Evolutionary conservation across 2,113 vertebrate species (phyloP).

Genomic region (Carlito syrichta): DNA sequence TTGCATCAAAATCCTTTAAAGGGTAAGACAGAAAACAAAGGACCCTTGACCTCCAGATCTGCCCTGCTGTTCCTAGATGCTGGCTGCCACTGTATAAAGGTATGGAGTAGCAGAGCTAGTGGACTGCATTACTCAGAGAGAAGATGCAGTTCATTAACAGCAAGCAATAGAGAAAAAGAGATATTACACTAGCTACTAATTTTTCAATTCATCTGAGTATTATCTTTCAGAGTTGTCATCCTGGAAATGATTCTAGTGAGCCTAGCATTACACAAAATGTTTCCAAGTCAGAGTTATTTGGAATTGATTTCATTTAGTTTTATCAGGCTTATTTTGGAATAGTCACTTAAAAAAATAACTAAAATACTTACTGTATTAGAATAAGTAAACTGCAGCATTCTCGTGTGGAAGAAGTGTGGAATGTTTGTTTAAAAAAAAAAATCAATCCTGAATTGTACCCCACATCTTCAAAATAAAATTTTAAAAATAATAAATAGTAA

Average conservation of each 20-base stretch:
- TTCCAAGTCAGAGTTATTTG: background rate
- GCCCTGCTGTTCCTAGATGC: background rate
- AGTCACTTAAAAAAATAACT: background rate
- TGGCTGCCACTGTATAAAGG: background rate
- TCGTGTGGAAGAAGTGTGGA: background rate
- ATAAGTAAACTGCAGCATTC: background rate
- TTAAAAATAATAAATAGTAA: too few relatives aligned
- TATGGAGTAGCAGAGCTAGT: background rate
- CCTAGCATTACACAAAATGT: background rate
- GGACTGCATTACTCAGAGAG: background rate
- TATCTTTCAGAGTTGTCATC: background rate
- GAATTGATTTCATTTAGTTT: conserved; percentile 14
- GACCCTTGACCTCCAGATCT: background rate
- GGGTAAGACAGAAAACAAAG: conserved; percentile 25
- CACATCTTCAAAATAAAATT: too few relatives aligned
- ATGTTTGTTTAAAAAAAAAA: conserved; percentile 6
- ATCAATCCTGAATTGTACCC: too few relatives aligned
- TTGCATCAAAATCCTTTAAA: background rate
- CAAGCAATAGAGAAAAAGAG: background rate
- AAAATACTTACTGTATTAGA: background rate
- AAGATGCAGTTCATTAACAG: background rate
- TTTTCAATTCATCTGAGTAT: conserved; percentile 3
- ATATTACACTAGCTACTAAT: background rate
- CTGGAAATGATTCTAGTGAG: background rate
- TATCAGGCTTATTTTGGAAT: background rate